Percentiles rank a stretch among this genome's conserved stretches.
Evolutionary conservation across 2,113 vertebrate genomes (phyloP).

Genomic region (Cyprinus carpio): DNA sequence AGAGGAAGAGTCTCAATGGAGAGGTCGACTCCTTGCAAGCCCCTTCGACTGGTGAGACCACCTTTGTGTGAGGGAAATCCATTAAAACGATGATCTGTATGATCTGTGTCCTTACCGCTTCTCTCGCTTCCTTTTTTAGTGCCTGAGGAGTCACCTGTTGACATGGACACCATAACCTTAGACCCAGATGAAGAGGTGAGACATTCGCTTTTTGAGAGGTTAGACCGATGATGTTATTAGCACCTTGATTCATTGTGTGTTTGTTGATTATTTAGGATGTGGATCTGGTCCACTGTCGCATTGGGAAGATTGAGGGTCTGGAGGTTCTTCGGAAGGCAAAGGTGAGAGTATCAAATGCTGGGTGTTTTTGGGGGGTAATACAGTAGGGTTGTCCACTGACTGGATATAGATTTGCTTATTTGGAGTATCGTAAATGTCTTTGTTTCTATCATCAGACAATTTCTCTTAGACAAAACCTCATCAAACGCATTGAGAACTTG

Average conservation of each 20-base stretch:
- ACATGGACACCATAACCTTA: slow-evolving; percentile 94
- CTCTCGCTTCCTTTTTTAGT: slow-evolving; percentile 65
- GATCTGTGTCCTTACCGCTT: background rate
- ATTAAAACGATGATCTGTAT: background rate
- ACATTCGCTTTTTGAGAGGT: background rate
- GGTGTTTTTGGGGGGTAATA: background rate
- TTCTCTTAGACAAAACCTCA: slow-evolving; percentile 94
- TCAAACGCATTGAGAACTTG: slow-evolving; percentile 94
- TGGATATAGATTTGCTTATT: background rate
- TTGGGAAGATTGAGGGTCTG: slow-evolving; percentile 95
- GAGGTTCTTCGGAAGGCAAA: slow-evolving; percentile 94
- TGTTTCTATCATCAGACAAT: slow-evolving; percentile 79
- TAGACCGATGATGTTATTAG: background rate
- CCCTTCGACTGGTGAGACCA: slow-evolving; percentile 60
- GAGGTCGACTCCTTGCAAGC: slow-evolving; percentile 81
- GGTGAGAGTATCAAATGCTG: slow-evolving; percentile 68
- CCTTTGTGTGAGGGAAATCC: background rate
- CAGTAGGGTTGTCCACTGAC: background rate
- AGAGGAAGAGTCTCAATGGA: slow-evolving; percentile 77
- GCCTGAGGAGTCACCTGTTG: slow-evolving; percentile 90
- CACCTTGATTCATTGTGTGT: background rate
- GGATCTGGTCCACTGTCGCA: slow-evolving; percentile 95
- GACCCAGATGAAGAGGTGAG: slow-evolving; percentile 95
- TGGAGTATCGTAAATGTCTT: background rate
- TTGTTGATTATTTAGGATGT: slow-evolving; percentile 81